phyloP scores from a whole-genome alignment of 1,140 invertebrate species.

The Ips nitidus region DNA sequence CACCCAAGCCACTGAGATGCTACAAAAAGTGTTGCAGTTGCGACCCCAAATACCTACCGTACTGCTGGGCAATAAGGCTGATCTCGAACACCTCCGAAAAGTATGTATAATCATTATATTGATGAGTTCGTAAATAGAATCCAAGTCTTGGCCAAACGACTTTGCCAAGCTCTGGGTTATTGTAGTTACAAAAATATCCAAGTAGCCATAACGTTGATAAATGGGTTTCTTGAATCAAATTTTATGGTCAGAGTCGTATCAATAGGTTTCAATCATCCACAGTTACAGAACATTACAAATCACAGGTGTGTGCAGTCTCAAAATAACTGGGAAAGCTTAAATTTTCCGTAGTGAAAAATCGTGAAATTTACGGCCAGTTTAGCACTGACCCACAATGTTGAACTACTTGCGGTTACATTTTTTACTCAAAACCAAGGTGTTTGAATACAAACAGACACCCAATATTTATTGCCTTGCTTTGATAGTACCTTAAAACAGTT shows the following conservation, averaged over 20 bases:
- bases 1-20: slow-evolving; percentile 64
- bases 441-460: neutral
- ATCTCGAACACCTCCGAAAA: slow-evolving; percentile 74
- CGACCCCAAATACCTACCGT: slow-evolving; percentile 61
- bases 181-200: too few relatives aligned
- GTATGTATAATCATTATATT: slow-evolving; percentile 53
- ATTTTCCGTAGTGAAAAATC: slow-evolving; percentile 1
- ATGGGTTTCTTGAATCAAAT: too few relatives aligned
- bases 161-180: too few relatives aligned
- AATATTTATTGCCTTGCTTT: slow-evolving; percentile 7
- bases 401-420: neutral
- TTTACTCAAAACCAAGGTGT: slow-evolving; percentile 9
- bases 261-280: too few relatives aligned
- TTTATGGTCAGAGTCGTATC: too few relatives aligned
- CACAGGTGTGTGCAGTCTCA: too few relatives aligned
- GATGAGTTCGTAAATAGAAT: neutral
- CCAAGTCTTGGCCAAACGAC: neutral
- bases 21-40: slow-evolving; percentile 61
- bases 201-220: too few relatives aligned
- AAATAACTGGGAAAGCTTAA: too few relatives aligned
- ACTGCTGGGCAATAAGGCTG: slow-evolving; percentile 73
- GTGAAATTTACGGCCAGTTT: slow-evolving; percentile 15
- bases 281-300: too few relatives aligned
- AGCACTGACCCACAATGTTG: slow-evolving; percentile 16
- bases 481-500: neutral